phyloP scores from a whole-genome alignment of 1,140 invertebrate species.

The Drosophila biarmipes region DNA sequence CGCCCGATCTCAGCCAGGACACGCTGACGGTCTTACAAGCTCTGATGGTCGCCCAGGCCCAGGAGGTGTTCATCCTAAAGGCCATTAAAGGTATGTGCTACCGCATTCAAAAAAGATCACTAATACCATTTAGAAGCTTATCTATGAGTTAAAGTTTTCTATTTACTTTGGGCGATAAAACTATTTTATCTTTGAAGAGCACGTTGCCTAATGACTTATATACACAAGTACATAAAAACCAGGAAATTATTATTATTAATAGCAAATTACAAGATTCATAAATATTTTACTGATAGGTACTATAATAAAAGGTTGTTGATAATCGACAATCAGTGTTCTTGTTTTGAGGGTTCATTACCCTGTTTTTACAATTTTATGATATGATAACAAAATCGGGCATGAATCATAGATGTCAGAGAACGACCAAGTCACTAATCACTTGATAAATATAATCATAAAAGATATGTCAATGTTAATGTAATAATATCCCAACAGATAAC shows the following conservation, averaged over 20 bases:
- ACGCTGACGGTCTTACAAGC: conserved; percentile 93
- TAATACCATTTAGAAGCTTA: not conserved
- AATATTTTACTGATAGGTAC: no score
- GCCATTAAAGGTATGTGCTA: conserved; percentile 91
- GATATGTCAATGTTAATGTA: not conserved
- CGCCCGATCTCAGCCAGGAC: conserved; percentile 97
- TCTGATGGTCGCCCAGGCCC: conserved; percentile 98
- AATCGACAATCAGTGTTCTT: not conserved
- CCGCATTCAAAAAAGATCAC: not conserved
- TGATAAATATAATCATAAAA: not conserved
- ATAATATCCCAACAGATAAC: conserved; percentile 85
- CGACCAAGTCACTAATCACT: not conserved
- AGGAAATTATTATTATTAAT: no score
- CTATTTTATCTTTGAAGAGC: not conserved
- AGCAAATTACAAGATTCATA: no score
- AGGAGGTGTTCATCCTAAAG: conserved; percentile 98
- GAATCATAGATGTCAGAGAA: not conserved
- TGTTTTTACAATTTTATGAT: not conserved
- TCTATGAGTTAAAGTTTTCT: not conserved
- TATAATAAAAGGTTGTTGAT: not conserved
- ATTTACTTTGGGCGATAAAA: conserved; percentile 1
- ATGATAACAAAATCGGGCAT: not conserved
- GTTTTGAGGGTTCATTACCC: not conserved
- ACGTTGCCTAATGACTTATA: not conserved
- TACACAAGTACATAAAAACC: no score